Evolutionary conservation across 1,140 invertebrate genomes (phyloP).

Genomic region (Drosophila orosa): DNA sequence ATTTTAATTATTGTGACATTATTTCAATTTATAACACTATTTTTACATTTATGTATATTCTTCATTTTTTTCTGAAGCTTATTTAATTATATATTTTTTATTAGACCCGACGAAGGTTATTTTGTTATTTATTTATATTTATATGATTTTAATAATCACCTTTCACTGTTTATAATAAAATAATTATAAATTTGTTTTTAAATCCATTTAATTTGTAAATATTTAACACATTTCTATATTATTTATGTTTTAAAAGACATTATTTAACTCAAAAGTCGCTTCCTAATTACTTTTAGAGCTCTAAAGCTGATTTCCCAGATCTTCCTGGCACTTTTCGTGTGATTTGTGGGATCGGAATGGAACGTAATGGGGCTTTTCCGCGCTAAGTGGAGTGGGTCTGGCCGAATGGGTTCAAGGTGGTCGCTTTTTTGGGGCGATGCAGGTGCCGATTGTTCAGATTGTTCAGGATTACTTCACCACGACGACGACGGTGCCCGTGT

Average conservation of each 20-base stretch:
- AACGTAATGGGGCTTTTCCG: constrained; percentile 10
- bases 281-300: background rate
- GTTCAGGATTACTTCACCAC: constrained; percentile 42
- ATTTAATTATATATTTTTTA: too few relatives aligned
- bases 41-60: too few relatives aligned
- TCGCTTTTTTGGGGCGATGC: constrained; percentile 12
- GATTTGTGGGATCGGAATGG: background rate
- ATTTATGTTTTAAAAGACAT: background rate
- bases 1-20: background rate
- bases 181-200: background rate
- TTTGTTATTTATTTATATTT: background rate
- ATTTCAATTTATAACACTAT: background rate
- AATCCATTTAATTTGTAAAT: background rate
- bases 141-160: background rate
- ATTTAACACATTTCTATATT: background rate
- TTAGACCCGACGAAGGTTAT: too few relatives aligned
- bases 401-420: constrained; percentile 45
- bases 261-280: background rate
- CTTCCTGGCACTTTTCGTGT: background rate
- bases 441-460: constrained; percentile 19
- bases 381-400: constrained; percentile 19
- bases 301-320: background rate
- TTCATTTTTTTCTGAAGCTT: too few relatives aligned
- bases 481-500: constrained; percentile 12
- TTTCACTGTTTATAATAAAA: background rate